These are phyloP conservation scores for Muricea muricata DNA, from an alignment of 92 coral and sea anemone genomes.

Conservation along the genomic window DNA sequence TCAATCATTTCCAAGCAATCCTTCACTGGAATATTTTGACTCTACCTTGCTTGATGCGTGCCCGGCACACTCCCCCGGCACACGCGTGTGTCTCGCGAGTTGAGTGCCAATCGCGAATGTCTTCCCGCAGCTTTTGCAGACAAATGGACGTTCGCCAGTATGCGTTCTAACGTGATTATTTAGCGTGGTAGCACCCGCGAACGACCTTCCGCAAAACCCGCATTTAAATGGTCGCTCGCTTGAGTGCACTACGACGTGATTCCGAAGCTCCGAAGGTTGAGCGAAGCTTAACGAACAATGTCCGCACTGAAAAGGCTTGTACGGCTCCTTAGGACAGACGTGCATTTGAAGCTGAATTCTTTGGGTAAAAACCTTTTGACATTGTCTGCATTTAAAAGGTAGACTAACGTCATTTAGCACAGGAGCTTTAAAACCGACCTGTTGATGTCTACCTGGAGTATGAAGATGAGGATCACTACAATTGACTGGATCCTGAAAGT, in stretches of 20 bases:
- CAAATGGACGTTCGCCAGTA: conserved; percentile 86
- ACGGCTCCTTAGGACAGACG: conserved; percentile 81
- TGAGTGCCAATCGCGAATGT: conserved; percentile 91
- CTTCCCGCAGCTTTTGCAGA: conserved; percentile 84
- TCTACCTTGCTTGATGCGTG: neutral
- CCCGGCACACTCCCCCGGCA: conserved; percentile 79
- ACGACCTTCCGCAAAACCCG: conserved; percentile 93
- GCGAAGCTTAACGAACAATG: conserved; percentile 88
- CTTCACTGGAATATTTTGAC: neutral
- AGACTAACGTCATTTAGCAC: conserved; percentile 69
- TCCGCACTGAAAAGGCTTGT: conserved; percentile 95
- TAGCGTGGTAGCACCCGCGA: conserved; percentile 97
- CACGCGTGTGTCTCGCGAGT: conserved; percentile 89
- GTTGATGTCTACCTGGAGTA: neutral
- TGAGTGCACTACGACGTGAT: conserved; percentile 92
- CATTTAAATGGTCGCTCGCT: conserved; percentile 94
- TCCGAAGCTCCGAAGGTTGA: conserved; percentile 77
- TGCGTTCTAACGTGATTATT: conserved; percentile 98
- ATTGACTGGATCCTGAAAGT: neutral
- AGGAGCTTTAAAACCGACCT: neutral
- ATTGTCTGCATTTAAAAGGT: conserved; percentile 91
- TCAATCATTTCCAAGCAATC: neutral
- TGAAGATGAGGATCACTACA: neutral
- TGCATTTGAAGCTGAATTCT: conserved; percentile 90
- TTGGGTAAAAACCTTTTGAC: conserved; percentile 90